Evolutionary conservation across 2,797 vertebrate species (phyloP), one percentile per base, ranked within the genome.

Genomic region (Clarias platycephalus): DNA sequence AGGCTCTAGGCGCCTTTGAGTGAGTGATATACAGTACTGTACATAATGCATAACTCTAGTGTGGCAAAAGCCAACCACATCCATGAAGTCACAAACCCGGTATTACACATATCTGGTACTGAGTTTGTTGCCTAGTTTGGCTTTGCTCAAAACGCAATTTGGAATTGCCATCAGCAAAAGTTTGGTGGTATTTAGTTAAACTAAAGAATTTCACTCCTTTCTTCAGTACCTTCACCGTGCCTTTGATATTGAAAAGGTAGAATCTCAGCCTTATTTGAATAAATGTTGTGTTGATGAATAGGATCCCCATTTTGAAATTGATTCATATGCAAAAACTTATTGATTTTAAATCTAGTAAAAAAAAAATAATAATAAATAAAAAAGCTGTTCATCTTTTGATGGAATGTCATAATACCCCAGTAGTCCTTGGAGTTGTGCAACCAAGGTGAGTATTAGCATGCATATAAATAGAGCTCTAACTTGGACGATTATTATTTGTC

Each of bases 331-430:
- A 79, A 79, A 84, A 57, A 62, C 20, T 5, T 40, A 58, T 71
- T 84, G 44, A 62, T 67, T 84, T 67, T 79, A 68, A 60, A 31
- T 64, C 57, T n/a, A 40, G 75, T 62, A 58, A 24, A 44, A 31
- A 72, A 44, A 26, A 57, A 31, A 37, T 34, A 34, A 34, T 34
- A 34, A 34, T 34, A 72, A 49, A 26, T 22, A 31, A 40, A 44
- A 2, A 31, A 18, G 26, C 18, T 28, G 15, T 55, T 7, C 3
- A 57, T 75, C 26, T 75, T 75, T 75, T 75, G 49, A 31, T 22
- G 4, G 26, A 75, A 15, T 44, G 4, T 66, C 53, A n/a, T 53
- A 53, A 55, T 75, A 37, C 44, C 44, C 49, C 49, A 53, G 75
- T 75, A 81, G 80, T 49, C 62, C 60, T 75, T 57, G 70, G 10